These are phyloP conservation scores for Calliopum simillimum DNA, from an alignment of 2,888 invertebrate species.

Conservation along the genomic window DNA sequence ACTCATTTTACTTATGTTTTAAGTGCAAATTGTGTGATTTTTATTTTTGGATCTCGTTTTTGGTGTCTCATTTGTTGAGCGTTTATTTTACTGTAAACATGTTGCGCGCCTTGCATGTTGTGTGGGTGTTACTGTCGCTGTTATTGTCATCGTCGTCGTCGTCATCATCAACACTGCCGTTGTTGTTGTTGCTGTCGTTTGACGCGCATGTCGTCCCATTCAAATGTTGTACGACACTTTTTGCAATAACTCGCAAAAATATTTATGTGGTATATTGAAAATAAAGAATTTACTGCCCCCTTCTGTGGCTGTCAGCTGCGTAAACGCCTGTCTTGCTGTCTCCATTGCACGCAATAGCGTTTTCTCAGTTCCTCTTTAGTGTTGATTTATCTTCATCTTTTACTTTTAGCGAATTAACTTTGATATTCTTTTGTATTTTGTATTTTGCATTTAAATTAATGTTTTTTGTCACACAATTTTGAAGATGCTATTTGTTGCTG, in stretches of 20 bases:
- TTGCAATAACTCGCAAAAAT: not conserved
- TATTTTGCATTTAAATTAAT: not conserved
- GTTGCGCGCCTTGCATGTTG: constrained; percentile 31
- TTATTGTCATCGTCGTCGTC: not conserved
- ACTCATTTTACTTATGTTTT: constrained; percentile 5
- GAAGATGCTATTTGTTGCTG: not conserved
- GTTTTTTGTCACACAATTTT: not conserved
- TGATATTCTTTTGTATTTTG: not conserved
- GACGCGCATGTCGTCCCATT: constrained; percentile 7
- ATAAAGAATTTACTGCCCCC: not conserved
- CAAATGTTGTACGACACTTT: not conserved
- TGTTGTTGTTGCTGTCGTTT: not conserved
- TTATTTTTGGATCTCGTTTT: constrained; percentile 25
- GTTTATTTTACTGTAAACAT: constrained; percentile 36
- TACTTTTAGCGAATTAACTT: not conserved
- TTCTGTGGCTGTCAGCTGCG: constrained; percentile 1
- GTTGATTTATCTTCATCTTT: not conserved
- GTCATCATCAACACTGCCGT: not conserved
- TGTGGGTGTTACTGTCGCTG: constrained; percentile 32
- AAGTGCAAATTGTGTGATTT: constrained; percentile 32
- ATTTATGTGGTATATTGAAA: not conserved
- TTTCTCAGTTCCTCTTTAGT: too few relatives aligned
- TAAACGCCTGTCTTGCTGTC: not conserved
- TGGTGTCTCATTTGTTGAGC: constrained; percentile 18
- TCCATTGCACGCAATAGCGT: too few relatives aligned